Evolutionary conservation across 2,113 vertebrate genomes (phyloP), one percentile per base, ranked within the genome.

Genomic region (Nematolebias whitei): DNA sequence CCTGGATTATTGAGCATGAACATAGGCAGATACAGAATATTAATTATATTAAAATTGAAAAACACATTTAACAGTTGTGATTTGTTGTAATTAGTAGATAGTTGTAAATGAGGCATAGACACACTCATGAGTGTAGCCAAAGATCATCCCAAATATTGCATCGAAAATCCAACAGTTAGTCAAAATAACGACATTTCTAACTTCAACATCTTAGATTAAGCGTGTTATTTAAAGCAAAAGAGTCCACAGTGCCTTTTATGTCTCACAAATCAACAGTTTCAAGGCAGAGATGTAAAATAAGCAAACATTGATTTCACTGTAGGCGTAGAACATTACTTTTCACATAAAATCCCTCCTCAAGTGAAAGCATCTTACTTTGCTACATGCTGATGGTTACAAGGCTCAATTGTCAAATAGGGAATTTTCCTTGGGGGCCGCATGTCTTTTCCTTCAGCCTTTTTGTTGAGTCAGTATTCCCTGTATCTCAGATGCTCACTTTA

Each of bases 381-480:
- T 40, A 55, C 52, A 57, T 71, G 51, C 41, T 68, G 63, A 76
- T 59, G 43, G 50, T 82, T 50, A 54, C 50, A 61, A 38, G 57
- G 71, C 59, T 83, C 57, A 29, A 11, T 61, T 60, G 43, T 74
- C 62, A 65, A 55, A 61, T 39, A 19, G 53, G 38, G 64, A 65
- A 35, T 55, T 35, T 76, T 63, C 63, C 65, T 52, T 53, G 56
- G 50, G 29, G 16, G 20, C 58, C 47, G 47, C 54, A 41, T 48
- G 51, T 59, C 39, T 32, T 68, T 35, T 8, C 54, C 38, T 58
- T 49, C 5, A 50, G 54, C 56, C 68, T 70, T 82, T 76, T 62
- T 67, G 75, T 77, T 52, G 63, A 79, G 68, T 82, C 70, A 43
- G 26, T 71, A 78, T 74, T 65, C 74, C 67, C 62, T 8, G 19